Evolutionary conservation across 2,888 invertebrate genomes (phyloP), one percentile per base, ranked within the genome.

Genomic region (Diarsia rubi): DNA sequence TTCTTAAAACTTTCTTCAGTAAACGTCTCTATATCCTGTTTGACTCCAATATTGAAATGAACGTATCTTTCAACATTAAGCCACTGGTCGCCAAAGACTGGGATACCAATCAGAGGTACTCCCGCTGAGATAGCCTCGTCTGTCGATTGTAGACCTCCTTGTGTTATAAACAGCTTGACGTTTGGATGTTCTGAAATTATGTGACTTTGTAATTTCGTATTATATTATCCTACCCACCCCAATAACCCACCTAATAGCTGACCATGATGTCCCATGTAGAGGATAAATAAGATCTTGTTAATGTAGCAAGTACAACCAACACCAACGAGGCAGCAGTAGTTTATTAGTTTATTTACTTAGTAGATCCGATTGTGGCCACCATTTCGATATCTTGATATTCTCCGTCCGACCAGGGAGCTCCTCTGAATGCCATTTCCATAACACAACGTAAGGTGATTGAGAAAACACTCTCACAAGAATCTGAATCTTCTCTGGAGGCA

Each of bases 91-190:
- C 90, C 93, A 16, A 93, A 83, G 88, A 95, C 93, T 12, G 95
- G 95, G 54, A 96, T 79, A 14, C 92, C 95, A 11, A 96, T 87
- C 1, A 96, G 75, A 3, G 96, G 95, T 1, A 95, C 93, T 59
- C 91, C 92, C 5, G 93, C 92, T 31, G 88, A 89, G 19, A 96
- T 91, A 2, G 95, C 92, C 80, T 96, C 96, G 31, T 95, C 94
- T 0, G 93, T 90, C 0, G 96, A 96, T 69, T 96, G 95, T 3
- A 95, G 80, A 3, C 96, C 96, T 64, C 95, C 95, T 91, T 96
- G 96, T 0, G 94, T 95, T 60, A 96, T 93, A 70, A 96, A 96
- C 2, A 95, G 70, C 78, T 95, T 96, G 0, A 96, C 78, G 69
- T 96, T 96, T n/a, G 92, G 92, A 83, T 96, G 96, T 45, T 73